Conservation (phyloP, 2,797 vertebrate species). For the Clarias platycephalus region DNA sequence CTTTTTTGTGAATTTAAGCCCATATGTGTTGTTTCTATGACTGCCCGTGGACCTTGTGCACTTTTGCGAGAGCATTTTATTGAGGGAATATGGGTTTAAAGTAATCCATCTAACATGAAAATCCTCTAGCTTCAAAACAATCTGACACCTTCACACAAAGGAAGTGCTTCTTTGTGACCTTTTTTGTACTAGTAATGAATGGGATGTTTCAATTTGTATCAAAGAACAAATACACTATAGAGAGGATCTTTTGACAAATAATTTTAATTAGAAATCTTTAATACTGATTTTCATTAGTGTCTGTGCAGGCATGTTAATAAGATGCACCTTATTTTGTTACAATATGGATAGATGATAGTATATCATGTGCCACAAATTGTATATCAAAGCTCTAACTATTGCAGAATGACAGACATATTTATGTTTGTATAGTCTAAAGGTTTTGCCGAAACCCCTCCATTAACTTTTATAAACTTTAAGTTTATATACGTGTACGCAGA, state of each 20-base stretch:
- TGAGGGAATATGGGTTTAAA: constrained; percentile 34
- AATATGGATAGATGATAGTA: constrained; percentile 68
- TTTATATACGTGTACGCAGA: constrained; percentile 17
- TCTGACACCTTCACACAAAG: constrained; percentile 12
- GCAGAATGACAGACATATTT: constrained; percentile 59
- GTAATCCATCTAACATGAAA: constrained; percentile 14
- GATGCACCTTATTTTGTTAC: constrained; percentile 82
- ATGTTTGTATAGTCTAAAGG: constrained; percentile 26
- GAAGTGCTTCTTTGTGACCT: constrained; percentile 10
- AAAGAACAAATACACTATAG: constrained; percentile 46
- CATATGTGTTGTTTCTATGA: constrained; percentile 45
- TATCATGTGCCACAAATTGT: constrained; percentile 69
- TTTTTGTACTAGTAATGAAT: constrained; percentile 37
- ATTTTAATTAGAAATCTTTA: constrained; percentile 45
- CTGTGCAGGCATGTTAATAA: constrained; percentile 69
- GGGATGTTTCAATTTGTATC: constrained; percentile 43
- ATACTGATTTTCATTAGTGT: constrained; percentile 50
- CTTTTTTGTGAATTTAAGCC: constrained; percentile 36
- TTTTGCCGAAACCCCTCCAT: constrained; percentile 32
- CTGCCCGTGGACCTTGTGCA: constrained; percentile 36
- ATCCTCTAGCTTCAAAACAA: constrained; percentile 3
- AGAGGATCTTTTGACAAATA: constrained; percentile 39
- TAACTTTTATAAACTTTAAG: constrained; percentile 1
- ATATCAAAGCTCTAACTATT: constrained; percentile 65
- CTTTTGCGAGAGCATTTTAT: constrained; percentile 45